Evolutionary conservation across 2,888 invertebrate genomes (phyloP).

Genomic region (Drosophila hamatofila): DNA sequence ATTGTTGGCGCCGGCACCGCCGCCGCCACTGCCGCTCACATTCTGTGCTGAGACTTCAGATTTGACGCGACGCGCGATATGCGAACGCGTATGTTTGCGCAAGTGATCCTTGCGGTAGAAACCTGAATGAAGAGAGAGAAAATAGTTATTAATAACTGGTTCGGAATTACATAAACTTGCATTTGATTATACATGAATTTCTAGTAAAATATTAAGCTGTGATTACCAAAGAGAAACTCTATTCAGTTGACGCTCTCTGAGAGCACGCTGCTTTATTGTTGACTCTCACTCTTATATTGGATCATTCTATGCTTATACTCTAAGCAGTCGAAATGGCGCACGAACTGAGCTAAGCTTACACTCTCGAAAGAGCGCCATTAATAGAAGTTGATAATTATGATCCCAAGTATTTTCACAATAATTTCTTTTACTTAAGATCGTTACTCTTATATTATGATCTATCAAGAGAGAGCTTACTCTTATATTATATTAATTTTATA

Average conservation of each 20-base stretch:
- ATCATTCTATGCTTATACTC: background rate
- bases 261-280: background rate
- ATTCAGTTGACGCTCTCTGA: background rate
- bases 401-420: too few species aligned
- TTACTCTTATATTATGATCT: too few species aligned
- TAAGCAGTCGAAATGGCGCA: too few species aligned
- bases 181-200: background rate
- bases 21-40: slow-evolving; percentile 75
- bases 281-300: background rate
- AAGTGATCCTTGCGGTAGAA: slow-evolving; percentile 95
- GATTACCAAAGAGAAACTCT: background rate
- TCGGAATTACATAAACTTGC: background rate
- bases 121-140: slow-evolving; percentile 84
- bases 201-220: background rate
- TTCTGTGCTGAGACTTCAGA: slow-evolving; percentile 92
- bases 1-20: slow-evolving; percentile 78
- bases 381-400: too few species aligned
- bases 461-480: too few species aligned
- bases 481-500: too few species aligned
- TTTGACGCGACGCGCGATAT: slow-evolving; percentile 93
- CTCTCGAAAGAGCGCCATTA: too few species aligned
- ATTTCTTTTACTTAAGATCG: too few species aligned
- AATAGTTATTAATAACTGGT: background rate
- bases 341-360: background rate
- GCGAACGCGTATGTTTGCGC: slow-evolving; percentile 93